A percentile compares a stretch with the other conserved stretches of the same genome.
These are phyloP conservation scores for Apodemus speciosus DNA, from an alignment of 2,113 vertebrate genomes.

Conservation along the genomic window DNA sequence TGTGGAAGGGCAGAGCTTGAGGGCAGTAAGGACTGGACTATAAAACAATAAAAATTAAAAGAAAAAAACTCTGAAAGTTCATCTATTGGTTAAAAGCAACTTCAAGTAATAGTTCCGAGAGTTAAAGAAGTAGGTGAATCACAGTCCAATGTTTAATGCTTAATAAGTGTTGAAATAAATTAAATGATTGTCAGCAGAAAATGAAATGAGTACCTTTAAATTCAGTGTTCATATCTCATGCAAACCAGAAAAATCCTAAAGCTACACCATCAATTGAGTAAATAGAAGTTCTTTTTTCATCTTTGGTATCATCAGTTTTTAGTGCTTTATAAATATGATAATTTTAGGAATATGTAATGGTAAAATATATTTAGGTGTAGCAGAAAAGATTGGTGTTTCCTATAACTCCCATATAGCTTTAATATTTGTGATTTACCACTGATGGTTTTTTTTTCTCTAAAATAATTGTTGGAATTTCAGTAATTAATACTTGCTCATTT, in stretches of 20 bases:
- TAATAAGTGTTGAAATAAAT: conserved; percentile 27
- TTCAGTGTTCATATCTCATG: neutral
- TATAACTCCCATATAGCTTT: neutral
- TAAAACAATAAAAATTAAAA: too few species aligned
- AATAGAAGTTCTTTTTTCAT: too few species aligned
- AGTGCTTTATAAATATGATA: neutral
- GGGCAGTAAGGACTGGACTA: too few species aligned
- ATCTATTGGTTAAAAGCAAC: conserved; percentile 23
- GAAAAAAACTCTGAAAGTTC: neutral
- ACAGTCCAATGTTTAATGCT: neutral
- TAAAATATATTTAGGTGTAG: neutral
- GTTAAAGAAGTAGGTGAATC: neutral
- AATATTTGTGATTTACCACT: neutral
- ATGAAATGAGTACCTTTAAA: neutral
- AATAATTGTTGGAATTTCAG: neutral
- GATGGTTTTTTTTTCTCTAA: neutral
- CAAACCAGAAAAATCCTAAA: neutral
- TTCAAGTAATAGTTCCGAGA: neutral
- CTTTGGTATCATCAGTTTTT: neutral
- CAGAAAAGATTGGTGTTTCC: neutral
- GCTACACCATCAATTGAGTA: neutral
- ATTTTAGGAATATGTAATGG: neutral
- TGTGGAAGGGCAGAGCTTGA: too few species aligned
- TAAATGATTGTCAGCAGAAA: neutral
- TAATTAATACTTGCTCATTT: neutral